Conservation (phyloP, 2,888 invertebrate genomes). For the Nipponacmea schrenckii region DNA sequence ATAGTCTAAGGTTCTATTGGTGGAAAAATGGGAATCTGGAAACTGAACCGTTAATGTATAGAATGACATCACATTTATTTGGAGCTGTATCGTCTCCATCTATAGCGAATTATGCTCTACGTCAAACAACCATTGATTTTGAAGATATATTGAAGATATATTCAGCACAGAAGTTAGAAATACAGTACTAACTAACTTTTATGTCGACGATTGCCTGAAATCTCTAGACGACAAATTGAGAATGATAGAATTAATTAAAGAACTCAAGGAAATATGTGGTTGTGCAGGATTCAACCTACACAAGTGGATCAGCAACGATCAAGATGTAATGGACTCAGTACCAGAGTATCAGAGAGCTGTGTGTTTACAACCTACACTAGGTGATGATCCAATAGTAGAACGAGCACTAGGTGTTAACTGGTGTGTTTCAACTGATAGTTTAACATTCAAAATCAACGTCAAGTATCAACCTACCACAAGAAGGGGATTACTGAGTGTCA, state of each 20-base stretch:
- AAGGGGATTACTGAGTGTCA: slow-evolving; percentile 5
- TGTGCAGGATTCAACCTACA: slow-evolving; percentile 30
- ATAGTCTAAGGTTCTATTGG: slow-evolving; percentile 23
- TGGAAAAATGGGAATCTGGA: background rate
- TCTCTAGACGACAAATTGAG: background rate
- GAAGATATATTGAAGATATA: too few relatives aligned
- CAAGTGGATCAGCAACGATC: slow-evolving; percentile 33
- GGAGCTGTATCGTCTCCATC: slow-evolving; percentile 11
- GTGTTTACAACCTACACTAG: slow-evolving; percentile 5
- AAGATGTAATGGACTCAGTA: slow-evolving; percentile 30
- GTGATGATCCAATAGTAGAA: slow-evolving; percentile 22
- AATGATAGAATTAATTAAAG: background rate
- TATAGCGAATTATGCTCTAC: slow-evolving; percentile 16
- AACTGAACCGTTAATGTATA: slow-evolving; percentile 6
- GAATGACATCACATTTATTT: slow-evolving; percentile 17
- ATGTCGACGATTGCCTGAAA: slow-evolving; percentile 25
- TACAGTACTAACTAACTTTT: slow-evolving; percentile 22
- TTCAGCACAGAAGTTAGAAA: background rate
- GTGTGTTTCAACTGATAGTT: slow-evolving; percentile 21
- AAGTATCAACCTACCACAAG: slow-evolving; percentile 14
- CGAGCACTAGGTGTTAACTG: slow-evolving; percentile 30
- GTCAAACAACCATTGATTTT: background rate
- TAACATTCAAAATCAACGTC: slow-evolving; percentile 18
- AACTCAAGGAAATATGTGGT: background rate
- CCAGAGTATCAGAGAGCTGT: slow-evolving; percentile 25